phyloP scores from a whole-genome alignment of 2,888 invertebrate species.

The Temnothorax ravouxi region DNA sequence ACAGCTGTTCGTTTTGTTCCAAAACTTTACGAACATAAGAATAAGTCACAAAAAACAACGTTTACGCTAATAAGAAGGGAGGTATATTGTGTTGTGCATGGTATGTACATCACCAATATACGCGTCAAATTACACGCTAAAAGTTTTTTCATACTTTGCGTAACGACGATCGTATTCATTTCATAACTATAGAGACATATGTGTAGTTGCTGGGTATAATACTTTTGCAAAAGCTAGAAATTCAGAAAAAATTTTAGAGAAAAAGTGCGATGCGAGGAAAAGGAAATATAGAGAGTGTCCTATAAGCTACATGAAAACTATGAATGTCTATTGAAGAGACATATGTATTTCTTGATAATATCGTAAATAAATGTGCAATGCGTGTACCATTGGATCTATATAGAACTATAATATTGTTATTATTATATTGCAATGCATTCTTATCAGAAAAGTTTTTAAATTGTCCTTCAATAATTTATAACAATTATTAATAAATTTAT shows the following conservation, averaged over 20 bases:
- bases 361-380: not conserved
- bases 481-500: not conserved
- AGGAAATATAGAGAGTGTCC: not conserved
- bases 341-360: not conserved
- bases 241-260: not conserved
- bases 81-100: not conserved
- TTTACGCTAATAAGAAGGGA: not conserved
- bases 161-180: not conserved
- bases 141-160: not conserved
- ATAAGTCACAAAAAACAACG: not conserved
- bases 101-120: not conserved
- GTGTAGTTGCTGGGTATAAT: not conserved
- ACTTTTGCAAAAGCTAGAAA: not conserved
- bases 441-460: not conserved
- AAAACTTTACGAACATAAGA: constrained; percentile 16
- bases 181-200: not conserved
- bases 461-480: not conserved
- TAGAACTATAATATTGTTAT: not conserved
- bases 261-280: not conserved
- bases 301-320: not conserved
- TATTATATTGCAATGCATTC: not conserved
- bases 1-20: not conserved
- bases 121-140: not conserved
- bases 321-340: not conserved
- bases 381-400: not conserved